phyloP scores from a whole-genome alignment of 2,888 invertebrate genomes.

The Autographa pulchrina region DNA sequence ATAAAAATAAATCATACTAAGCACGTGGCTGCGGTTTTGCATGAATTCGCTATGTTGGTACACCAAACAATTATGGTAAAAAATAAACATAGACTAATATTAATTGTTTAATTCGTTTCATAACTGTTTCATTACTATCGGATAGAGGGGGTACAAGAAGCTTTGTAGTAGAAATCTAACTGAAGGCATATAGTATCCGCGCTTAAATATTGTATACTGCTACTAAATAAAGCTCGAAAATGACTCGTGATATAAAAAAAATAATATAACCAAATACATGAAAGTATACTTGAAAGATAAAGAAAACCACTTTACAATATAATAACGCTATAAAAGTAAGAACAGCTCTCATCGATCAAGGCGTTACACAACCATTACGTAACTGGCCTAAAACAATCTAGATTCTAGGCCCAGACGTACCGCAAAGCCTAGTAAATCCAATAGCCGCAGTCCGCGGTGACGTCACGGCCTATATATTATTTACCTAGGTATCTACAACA shows the following conservation, averaged over 20 bases:
- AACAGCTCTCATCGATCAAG: background rate
- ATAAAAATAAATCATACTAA: background rate
- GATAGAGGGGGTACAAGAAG: too few relatives aligned
- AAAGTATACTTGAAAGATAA: too few relatives aligned
- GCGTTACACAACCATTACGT: background rate
- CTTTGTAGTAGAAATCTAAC: too few relatives aligned
- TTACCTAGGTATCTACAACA: conserved; percentile 22
- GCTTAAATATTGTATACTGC: too few relatives aligned
- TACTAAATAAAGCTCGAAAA: too few relatives aligned
- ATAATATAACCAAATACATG: too few relatives aligned
- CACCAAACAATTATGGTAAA: too few relatives aligned
- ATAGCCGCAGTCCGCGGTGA: conserved; percentile 45
- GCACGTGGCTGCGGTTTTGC: background rate
- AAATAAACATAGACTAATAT: too few relatives aligned
- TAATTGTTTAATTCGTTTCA: background rate
- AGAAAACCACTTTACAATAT: too few relatives aligned
- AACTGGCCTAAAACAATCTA: background rate
- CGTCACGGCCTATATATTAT: conserved; percentile 9
- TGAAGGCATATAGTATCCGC: too few relatives aligned
- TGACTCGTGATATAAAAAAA: too few relatives aligned
- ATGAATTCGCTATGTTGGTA: background rate
- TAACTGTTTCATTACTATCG: too few relatives aligned
- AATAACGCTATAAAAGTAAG: background rate
- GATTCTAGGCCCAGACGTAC: conserved; percentile 3
- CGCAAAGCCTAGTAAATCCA: conserved; percentile 9